phyloP scores from a whole-genome alignment of 2,888 invertebrate species.

The Deilephila elpenor region DNA sequence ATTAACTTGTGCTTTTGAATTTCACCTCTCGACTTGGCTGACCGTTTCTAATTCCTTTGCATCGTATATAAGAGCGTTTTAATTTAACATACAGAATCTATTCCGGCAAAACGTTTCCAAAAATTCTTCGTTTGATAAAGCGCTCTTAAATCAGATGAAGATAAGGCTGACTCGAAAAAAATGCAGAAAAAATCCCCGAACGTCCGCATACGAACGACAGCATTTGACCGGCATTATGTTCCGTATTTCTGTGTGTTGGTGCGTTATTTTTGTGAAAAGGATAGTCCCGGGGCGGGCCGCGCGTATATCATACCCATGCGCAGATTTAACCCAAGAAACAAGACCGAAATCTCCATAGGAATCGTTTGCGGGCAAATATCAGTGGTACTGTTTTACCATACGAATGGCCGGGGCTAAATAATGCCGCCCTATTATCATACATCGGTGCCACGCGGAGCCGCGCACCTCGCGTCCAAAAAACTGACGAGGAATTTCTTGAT shows the following conservation, averaged over 20 bases:
- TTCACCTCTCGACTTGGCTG: constrained; percentile 44
- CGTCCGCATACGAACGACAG: constrained; percentile 55
- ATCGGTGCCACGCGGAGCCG: constrained; percentile 67
- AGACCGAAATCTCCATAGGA: constrained; percentile 82
- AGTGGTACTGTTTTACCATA: constrained; percentile 80
- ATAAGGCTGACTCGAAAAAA: constrained; percentile 46
- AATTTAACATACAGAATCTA: background rate
- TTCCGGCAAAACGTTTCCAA: background rate
- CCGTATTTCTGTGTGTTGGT: constrained; percentile 54
- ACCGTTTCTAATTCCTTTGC: constrained; percentile 22
- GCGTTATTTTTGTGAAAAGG: constrained; percentile 65
- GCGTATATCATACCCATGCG: constrained; percentile 74
- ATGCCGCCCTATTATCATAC: constrained; percentile 77
- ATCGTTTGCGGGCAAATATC: constrained; percentile 80
- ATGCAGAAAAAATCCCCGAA: constrained; percentile 43
- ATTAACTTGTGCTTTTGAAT: constrained; percentile 48
- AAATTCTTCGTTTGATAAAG: constrained; percentile 26
- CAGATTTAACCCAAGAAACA: constrained; percentile 80
- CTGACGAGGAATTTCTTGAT: constrained; percentile 42
- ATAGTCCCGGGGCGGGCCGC: constrained; percentile 58
- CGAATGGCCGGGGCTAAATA: constrained; percentile 81
- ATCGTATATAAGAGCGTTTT: background rate
- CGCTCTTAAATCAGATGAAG: constrained; percentile 38
- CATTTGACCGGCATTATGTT: constrained; percentile 53
- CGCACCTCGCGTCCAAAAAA: constrained; percentile 56